Percentiles rank a stretch among this genome's conserved stretches.
Conservation (phyloP, 2,888 invertebrate species). For the Rhagonycha lutea region DNA sequence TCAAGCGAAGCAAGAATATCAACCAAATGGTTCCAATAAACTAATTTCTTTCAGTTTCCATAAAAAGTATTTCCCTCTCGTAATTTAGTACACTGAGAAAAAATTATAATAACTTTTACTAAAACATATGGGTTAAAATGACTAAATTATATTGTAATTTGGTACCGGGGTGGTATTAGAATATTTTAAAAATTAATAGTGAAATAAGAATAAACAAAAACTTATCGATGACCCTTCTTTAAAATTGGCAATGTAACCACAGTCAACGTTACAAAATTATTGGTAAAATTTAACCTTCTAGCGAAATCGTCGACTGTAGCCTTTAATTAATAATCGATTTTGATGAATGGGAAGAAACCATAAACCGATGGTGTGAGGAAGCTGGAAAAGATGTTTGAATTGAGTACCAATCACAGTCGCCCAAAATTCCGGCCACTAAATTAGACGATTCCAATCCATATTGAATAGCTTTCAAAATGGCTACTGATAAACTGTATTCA, state of each 20-base stretch:
- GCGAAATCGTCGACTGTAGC: background rate
- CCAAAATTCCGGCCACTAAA: background rate
- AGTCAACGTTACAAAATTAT: conserved; percentile 78
- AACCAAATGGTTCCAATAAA: too few relatives aligned
- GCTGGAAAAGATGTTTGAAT: background rate
- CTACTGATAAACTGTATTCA: background rate
- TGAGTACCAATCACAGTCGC: background rate
- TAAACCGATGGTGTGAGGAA: background rate
- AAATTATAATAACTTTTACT: too few relatives aligned
- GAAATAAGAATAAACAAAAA: too few relatives aligned
- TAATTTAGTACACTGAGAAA: too few relatives aligned
- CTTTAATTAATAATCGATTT: background rate
- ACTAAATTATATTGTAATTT: too few relatives aligned
- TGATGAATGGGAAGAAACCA: background rate
- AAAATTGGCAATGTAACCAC: conserved; percentile 85
- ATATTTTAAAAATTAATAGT: too few relatives aligned
- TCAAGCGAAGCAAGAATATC: too few relatives aligned
- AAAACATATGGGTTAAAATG: too few relatives aligned
- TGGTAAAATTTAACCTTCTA: conserved; percentile 56
- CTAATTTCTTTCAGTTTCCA: too few relatives aligned
- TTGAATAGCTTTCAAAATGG: background rate
- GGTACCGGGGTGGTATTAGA: too few relatives aligned
- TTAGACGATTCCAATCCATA: background rate
- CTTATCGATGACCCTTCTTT: conserved; percentile 67
- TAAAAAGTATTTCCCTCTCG: too few relatives aligned